Evolutionary conservation across 2,888 invertebrate genomes (phyloP), one percentile per base, ranked within the genome.

Genomic region (Phengaris arion): DNA sequence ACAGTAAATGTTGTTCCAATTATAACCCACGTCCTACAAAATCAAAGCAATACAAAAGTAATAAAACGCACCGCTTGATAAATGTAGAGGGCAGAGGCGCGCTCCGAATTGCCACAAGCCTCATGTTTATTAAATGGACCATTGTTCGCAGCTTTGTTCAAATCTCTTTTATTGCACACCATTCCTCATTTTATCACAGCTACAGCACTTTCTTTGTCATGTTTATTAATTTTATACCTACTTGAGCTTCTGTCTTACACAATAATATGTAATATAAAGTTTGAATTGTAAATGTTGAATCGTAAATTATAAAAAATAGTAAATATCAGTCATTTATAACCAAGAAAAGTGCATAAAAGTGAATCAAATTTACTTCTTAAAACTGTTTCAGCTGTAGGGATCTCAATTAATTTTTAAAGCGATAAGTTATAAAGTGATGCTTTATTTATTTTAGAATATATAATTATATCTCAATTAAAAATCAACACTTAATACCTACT

Each of bases 121-220:
- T 54, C 77, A 80, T 84, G 83, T 86, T 85, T 86, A 83, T 51
- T 72, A 72, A 72, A 54, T 52, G 72, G 51, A 35, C 72, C 52
- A 72, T 72, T 72, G 72, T 72, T 54, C 22, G 35, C 52, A 12
- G 52, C 35, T 13, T 54, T 22, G 72, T 54, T 72, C 10, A 12
- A 72, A 72, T 72, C 51, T 35, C 48, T 72, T 72, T 72, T 72
- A 72, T 72, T 52, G 35, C 72, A 22, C 13, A 22, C 52, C 22
- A 54, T 22, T 72, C 15, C 52, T 48, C 48, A 48, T 69, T 48
- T 69, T 46, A 69, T 69, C 69, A 48, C 46, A 22, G 54, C 7
- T 35, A 13, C 54, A 54, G 22, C 51, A 54, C 51, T 35, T 22
- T 15, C 70, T 70, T 52, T 54, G 35, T 52, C 22, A 35, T 52